Conservation (phyloP, 2,797 vertebrate genomes). For the Coregonus ussuriensis region DNA sequence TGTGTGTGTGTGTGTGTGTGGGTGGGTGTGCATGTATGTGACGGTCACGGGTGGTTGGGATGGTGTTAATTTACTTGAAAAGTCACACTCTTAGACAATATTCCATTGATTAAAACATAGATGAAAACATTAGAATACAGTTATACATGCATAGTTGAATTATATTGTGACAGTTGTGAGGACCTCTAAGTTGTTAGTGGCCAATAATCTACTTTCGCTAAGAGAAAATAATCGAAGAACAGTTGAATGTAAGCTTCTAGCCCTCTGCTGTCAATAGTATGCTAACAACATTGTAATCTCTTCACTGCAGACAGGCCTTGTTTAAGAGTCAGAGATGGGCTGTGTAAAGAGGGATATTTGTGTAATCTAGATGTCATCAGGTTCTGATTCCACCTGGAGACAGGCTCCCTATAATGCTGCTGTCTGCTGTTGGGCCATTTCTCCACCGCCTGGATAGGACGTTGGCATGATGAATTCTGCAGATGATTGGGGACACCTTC, state of each 20-base stretch:
- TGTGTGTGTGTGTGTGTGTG: slow-evolving; percentile 7
- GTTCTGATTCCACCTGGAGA: slow-evolving; percentile 42
- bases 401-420: slow-evolving; percentile 16
- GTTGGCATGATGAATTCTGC: slow-evolving; percentile 30
- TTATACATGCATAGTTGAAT: neutral
- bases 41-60: neutral
- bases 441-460: slow-evolving; percentile 27
- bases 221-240: neutral
- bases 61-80: neutral
- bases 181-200: neutral
- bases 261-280: neutral
- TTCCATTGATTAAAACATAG: neutral
- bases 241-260: too few species aligned
- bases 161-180: neutral
- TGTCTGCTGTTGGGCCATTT: slow-evolving; percentile 30
- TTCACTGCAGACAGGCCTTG: slow-evolving; percentile 15
- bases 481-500: slow-evolving; percentile 47
- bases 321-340: slow-evolving; percentile 38
- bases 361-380: slow-evolving; percentile 66
- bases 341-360: slow-evolving; percentile 31
- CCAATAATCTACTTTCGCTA: neutral
- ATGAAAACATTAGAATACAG: neutral
- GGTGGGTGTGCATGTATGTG: neutral
- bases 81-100: neutral
- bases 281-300: neutral